Evolutionary conservation across 2,113 vertebrate species (phyloP), one percentile per base, ranked within the genome.

Genomic region (Larimichthys crocea): DNA sequence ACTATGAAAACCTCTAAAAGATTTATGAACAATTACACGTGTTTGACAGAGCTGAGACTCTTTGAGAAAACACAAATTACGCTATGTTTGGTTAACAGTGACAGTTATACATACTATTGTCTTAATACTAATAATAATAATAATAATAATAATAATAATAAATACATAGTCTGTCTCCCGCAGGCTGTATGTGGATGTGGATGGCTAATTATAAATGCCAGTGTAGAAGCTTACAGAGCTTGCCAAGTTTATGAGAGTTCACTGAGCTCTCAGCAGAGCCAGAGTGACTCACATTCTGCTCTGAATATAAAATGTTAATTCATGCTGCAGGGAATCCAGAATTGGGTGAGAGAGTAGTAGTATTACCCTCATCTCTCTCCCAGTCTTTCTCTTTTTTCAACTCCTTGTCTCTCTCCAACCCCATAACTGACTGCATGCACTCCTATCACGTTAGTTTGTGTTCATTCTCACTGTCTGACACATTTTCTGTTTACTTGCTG

Each of bases 261-360:
- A 91, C 80, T 80, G 70, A 90, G 93, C 93, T 93, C 79, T 84
- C 65, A 92, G 91, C 89, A 77, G 88, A 92, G 91, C 84, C 85
- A 74, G 85, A 90, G 79, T 77, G 62, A 85, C 85, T 92, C 86
- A 77, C 85, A 90, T 89, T 93, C 87, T 88, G 81, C 88, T 91
- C 87, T 83, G 86, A 93, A 94, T 92, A 92, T 91, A 86, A 94
- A 94, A 94, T 92, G 92, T 93, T 94, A 93, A 95, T 94, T 93
- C 90, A 80, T 76, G 93, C 94, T 88, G 86, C 89, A 78, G 94
- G 93, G 86, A 52, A 83, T 88, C 76, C 83, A 89, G 81, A 85
- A 91, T 89, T 91, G 90, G 86, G 86, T 40, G 86, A 93, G 89
- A 92, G 88, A 88, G 88, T 85, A 70, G 72, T 75, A 24, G 42